These are phyloP conservation scores for Sphaerophoria taeniata DNA, from an alignment of 2,888 invertebrate genomes.

Conservation along the genomic window DNA sequence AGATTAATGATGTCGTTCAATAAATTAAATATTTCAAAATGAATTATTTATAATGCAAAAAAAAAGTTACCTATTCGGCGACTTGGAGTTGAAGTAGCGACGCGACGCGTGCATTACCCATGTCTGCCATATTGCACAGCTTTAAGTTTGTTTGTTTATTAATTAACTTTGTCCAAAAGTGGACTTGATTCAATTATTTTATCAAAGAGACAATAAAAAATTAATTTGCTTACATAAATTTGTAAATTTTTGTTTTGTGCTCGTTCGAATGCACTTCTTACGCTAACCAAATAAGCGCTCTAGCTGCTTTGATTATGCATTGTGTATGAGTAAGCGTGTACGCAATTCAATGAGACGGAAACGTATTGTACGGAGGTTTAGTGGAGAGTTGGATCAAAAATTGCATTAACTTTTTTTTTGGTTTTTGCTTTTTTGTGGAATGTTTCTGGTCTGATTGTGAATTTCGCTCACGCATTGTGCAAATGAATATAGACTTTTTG, in stretches of 20 bases:
- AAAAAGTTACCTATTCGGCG: neutral
- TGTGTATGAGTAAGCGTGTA: conserved; percentile 48
- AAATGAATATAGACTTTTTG: neutral
- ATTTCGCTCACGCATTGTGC: conserved; percentile 52
- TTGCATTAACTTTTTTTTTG: neutral
- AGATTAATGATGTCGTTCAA: conserved; percentile 41
- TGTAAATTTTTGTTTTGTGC: conserved; percentile 8
- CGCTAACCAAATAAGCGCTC: conserved; percentile 5
- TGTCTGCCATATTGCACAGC: conserved; percentile 25
- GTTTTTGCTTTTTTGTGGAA: conserved; percentile 22
- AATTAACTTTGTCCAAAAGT: conserved; percentile 48
- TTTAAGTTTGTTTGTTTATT: conserved; percentile 6
- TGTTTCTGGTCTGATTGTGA: conserved; percentile 57
- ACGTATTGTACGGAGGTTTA: conserved; percentile 40
- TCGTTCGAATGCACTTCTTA: conserved; percentile 24
- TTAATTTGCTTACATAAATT: conserved; percentile 45
- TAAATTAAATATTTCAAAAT: conserved; percentile 21
- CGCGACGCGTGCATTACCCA: conserved; percentile 13
- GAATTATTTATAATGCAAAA: conserved; percentile 18
- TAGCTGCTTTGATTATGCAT: conserved; percentile 3
- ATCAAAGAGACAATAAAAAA: conserved; percentile 23
- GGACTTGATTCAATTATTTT: conserved; percentile 58
- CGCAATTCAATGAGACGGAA: conserved; percentile 62
- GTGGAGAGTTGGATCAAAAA: neutral
- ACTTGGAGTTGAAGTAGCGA: neutral